Evolutionary conservation across 1,140 invertebrate genomes (phyloP).

Genomic region (Heterodera schachtii): DNA sequence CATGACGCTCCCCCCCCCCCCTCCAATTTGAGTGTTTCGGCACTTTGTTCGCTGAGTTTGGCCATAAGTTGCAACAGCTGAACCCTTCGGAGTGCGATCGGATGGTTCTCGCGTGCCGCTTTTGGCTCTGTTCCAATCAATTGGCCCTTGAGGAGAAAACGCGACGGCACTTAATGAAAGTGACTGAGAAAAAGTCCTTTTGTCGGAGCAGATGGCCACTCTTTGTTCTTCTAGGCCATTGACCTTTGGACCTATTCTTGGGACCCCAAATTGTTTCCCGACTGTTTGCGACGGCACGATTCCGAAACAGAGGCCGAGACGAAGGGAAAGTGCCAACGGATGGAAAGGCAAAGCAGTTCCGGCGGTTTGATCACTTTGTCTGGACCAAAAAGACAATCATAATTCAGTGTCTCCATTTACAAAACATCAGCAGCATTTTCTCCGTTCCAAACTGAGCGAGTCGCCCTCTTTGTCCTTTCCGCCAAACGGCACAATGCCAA

Average conservation of each 20-base stretch:
- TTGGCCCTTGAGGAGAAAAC: conserved; percentile 30
- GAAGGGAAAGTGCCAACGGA: neutral
- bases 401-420: too few relatives aligned
- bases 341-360: too few relatives aligned
- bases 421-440: too few relatives aligned
- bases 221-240: conserved; percentile 29
- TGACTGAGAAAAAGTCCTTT: neutral
- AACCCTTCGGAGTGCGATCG: conserved; percentile 35
- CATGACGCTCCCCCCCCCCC: neutral
- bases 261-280: conserved; percentile 36
- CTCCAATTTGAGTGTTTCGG: conserved; percentile 32
- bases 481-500: too few relatives aligned
- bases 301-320: conserved; percentile 18
- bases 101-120: conserved; percentile 22
- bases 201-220: neutral
- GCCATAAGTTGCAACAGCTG: conserved; percentile 27
- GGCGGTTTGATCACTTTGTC: too few relatives aligned
- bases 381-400: too few relatives aligned
- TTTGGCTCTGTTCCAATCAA: conserved; percentile 32
- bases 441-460: neutral
- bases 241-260: conserved; percentile 43
- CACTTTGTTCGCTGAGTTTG: conserved; percentile 33
- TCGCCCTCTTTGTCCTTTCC: neutral
- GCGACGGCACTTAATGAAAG: conserved; percentile 25
- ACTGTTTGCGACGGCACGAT: conserved; percentile 29